phyloP scores from a whole-genome alignment of 2,888 invertebrate genomes.

The Cerceris rybyensis region DNA sequence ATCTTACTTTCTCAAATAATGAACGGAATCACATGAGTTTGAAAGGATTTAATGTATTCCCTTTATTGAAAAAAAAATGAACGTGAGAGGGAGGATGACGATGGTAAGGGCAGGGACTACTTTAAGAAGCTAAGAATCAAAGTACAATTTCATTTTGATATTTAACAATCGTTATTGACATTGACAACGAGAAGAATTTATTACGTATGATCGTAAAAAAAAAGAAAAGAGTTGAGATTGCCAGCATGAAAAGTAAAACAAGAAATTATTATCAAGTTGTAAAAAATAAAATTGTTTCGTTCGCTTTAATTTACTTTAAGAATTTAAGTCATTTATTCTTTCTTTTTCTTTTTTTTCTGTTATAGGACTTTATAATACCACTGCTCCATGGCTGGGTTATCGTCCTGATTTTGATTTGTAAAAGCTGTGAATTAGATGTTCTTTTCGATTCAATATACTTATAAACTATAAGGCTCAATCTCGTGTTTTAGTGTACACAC shows the following conservation, averaged over 20 bases:
- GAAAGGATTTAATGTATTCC: constrained; percentile 57
- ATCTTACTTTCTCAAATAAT: constrained; percentile 56
- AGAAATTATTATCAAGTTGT: constrained; percentile 22
- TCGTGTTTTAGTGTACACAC: constrained; percentile 64
- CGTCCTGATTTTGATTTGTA: constrained; percentile 64
- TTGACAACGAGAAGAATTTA: constrained; percentile 35
- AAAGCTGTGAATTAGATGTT: constrained; percentile 55
- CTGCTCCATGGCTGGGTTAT: constrained; percentile 58
- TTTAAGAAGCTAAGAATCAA: constrained; percentile 52
- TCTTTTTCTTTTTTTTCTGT: background rate
- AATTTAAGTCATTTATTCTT: constrained; percentile 10
- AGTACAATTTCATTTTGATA: constrained; percentile 42
- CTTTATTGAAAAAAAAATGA: constrained; percentile 71
- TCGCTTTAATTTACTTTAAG: constrained; percentile 6
- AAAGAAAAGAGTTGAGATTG: constrained; percentile 34
- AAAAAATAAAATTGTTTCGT: constrained; percentile 32
- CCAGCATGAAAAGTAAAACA: constrained; percentile 28
- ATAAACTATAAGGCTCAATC: constrained; percentile 70
- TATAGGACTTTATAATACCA: constrained; percentile 42
- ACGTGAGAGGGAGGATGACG: constrained; percentile 74
- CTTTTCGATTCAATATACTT: constrained; percentile 51
- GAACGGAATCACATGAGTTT: constrained; percentile 60
- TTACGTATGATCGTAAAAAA: constrained; percentile 38
- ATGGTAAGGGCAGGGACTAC: constrained; percentile 77
- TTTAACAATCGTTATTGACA: constrained; percentile 14